These are phyloP conservation scores for Odontothrips loti DNA, from an alignment of 2,888 invertebrate species.

Conservation along the genomic window DNA sequence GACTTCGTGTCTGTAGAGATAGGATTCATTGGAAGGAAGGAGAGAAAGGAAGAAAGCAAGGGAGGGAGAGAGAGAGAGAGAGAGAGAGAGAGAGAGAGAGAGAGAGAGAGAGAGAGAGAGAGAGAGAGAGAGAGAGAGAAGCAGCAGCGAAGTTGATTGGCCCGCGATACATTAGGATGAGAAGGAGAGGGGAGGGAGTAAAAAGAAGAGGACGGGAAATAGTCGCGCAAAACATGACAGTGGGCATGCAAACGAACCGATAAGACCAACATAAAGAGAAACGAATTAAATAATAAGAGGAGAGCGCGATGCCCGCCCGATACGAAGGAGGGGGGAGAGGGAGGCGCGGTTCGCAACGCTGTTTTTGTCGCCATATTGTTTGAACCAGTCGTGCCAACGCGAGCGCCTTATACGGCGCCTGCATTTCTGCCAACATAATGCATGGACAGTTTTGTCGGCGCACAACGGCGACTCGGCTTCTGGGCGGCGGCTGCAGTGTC, in stretches of 20 bases:
- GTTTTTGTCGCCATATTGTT: slow-evolving; percentile 23
- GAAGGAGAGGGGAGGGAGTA: background rate
- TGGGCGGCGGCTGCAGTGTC: background rate
- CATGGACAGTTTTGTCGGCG: slow-evolving; percentile 6
- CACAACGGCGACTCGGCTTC: background rate
- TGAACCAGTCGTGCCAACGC: slow-evolving; percentile 20
- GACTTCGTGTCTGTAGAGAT: too few relatives aligned
- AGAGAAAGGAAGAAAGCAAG: too few relatives aligned
- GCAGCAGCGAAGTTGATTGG: background rate
- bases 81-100: too few relatives aligned
- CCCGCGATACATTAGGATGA: slow-evolving; percentile 16
- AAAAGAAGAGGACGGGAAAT: slow-evolving; percentile 6
- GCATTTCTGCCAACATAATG: slow-evolving; percentile 26
- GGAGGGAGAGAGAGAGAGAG: too few relatives aligned
- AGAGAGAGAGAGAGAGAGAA: too few relatives aligned
- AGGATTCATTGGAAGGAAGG: too few relatives aligned
- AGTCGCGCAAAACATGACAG: slow-evolving; percentile 22
- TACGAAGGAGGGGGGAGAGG: background rate
- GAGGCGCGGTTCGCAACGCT: slow-evolving; percentile 13
- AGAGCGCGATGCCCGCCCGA: slow-evolving; percentile 1
- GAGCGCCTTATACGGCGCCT: slow-evolving; percentile 23
- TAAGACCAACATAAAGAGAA: slow-evolving; percentile 22
- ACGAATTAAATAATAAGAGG: slow-evolving; percentile 27
- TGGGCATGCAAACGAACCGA: slow-evolving; percentile 24
- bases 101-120: too few relatives aligned